Conservation (phyloP, 2,797 vertebrate genomes). For the Notamacropus eugenii region DNA sequence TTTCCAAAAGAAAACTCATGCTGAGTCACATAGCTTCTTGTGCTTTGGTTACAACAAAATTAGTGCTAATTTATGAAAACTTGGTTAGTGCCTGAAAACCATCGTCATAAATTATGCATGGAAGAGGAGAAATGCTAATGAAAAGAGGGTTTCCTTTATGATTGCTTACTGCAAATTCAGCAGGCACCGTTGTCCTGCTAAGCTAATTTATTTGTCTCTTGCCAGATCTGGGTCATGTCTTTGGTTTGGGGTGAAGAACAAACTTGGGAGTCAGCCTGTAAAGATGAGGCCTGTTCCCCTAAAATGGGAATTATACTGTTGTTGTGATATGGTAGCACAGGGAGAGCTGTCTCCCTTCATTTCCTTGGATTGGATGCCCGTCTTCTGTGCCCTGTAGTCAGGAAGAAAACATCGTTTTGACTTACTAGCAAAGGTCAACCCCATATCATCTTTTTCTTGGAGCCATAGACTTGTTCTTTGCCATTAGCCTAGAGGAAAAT, state of each 20-base stretch:
- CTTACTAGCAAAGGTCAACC: not conserved
- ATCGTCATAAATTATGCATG: constrained; percentile 80
- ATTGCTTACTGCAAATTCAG: constrained; percentile 81
- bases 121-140: constrained; percentile 80
- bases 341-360: not conserved
- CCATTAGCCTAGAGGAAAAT: not conserved
- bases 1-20: constrained; percentile 1
- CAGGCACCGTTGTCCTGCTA: constrained; percentile 66
- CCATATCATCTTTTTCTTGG: not conserved
- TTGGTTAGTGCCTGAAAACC: constrained; percentile 77
- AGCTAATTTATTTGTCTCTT: constrained; percentile 76
- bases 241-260: constrained; percentile 43
- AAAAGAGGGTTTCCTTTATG: constrained; percentile 81
- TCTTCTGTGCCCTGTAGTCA: not conserved
- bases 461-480: not conserved
- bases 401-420: not conserved
- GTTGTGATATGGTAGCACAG: not conserved
- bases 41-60: constrained; percentile 79
- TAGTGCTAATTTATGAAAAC: constrained; percentile 78
- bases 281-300: not conserved
- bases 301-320: not conserved
- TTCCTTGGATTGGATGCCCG: not conserved
- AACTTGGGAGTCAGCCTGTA: not conserved
- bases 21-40: constrained; percentile 46
- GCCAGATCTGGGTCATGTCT: constrained; percentile 70